These are phyloP conservation scores for Himantopus leucocephalus DNA, from an alignment of 2,113 vertebrate genomes.

Conservation along the genomic window DNA sequence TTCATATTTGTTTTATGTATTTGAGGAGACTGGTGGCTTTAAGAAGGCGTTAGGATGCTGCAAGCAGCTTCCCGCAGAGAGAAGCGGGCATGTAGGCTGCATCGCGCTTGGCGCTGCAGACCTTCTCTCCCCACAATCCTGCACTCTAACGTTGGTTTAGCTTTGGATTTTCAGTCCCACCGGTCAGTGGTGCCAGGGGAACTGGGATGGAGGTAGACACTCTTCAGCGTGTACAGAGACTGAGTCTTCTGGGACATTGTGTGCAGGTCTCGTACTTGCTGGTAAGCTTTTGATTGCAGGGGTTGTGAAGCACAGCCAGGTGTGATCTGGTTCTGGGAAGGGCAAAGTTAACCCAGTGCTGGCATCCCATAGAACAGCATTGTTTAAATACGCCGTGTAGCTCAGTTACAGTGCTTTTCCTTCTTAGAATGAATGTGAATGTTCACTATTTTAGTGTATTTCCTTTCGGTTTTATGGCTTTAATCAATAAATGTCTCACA, in stretches of 20 bases:
- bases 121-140: background rate
- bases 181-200: background rate
- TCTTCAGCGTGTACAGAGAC: background rate
- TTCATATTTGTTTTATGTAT: background rate
- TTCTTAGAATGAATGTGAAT: background rate
- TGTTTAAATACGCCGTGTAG: accelerated
- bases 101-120: background rate
- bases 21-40: background rate
- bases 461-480: background rate
- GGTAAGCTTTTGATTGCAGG: background rate
- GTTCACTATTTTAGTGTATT: background rate
- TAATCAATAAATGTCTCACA: background rate
- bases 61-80: background rate
- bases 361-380: background rate
- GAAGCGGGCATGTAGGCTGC: background rate
- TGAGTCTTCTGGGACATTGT: background rate
- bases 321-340: background rate
- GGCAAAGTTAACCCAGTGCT: background rate
- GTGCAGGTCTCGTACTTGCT: background rate
- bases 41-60: background rate
- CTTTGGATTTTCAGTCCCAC: background rate
- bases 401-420: background rate
- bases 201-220: background rate
- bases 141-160: background rate
- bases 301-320: background rate